Evolutionary conservation across 2,797 vertebrate species (phyloP).

Genomic region (Taenioides sp.): DNA sequence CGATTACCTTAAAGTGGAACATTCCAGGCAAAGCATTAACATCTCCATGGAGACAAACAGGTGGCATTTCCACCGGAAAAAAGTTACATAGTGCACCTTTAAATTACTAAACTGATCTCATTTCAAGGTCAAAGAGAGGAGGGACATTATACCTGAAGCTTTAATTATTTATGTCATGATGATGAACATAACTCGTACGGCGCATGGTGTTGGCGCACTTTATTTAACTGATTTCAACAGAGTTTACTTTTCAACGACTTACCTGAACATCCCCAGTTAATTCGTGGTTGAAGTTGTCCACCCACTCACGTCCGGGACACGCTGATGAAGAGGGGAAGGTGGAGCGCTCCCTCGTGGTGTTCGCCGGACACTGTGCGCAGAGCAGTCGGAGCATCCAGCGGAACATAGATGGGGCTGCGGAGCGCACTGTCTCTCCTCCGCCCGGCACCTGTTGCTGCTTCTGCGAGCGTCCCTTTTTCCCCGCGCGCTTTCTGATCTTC

Average conservation of each 20-base stretch:
- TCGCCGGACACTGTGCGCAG: slow-evolving; percentile 21
- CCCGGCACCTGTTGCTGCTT: slow-evolving; percentile 58
- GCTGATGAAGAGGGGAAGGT: slow-evolving; percentile 5
- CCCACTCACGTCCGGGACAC: slow-evolving; percentile 5
- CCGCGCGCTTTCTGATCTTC: neutral
- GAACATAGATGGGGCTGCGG: slow-evolving; percentile 18
- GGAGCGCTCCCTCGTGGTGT: slow-evolving; percentile 59
- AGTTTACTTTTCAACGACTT: neutral
- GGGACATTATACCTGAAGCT: no score
- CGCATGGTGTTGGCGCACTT: no score
- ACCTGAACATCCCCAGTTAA: neutral
- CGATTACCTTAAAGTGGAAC: no score
- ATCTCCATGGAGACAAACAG: no score
- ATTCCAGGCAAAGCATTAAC: no score
- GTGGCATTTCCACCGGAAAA: no score
- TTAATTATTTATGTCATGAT: neutral
- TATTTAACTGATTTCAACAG: no score
- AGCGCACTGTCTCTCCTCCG: slow-evolving; percentile 7
- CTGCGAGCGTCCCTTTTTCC: neutral
- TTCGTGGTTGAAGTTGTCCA: neutral
- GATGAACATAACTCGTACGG: no score
- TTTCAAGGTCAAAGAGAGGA: no score
- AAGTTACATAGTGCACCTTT: no score
- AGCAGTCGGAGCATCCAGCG: slow-evolving; percentile 12
- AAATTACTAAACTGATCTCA: no score